Evolutionary conservation across 2,797 vertebrate species (phyloP).

Genomic region (Dallia pectoralis): DNA sequence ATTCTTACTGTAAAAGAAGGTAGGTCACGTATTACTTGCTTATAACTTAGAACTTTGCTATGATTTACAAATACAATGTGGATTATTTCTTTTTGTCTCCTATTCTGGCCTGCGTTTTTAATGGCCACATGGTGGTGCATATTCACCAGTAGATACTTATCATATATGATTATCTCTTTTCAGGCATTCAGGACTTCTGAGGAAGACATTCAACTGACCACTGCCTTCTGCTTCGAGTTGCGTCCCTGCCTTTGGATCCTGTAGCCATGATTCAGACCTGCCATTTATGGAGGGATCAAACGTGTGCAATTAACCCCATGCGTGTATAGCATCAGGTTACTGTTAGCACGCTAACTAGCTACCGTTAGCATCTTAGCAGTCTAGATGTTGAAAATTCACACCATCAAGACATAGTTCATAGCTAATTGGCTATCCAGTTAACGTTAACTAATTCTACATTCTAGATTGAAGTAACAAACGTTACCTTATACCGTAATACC

Average conservation of each 20-base stretch:
- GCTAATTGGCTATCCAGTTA: too few relatives aligned
- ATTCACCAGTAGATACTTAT: background rate
- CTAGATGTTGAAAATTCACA: too few relatives aligned
- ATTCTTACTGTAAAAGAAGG: constrained; percentile 20
- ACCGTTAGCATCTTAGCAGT: background rate
- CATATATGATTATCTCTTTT: background rate
- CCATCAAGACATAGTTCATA: too few relatives aligned
- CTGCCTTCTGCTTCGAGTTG: constrained; percentile 15
- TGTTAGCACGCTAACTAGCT: background rate
- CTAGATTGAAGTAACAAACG: background rate
- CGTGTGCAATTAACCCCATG: background rate
- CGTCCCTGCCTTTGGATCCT: background rate
- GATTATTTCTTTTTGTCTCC: background rate
- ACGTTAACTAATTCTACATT: too few relatives aligned
- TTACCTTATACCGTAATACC: background rate
- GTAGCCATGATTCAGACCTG: constrained; percentile 18
- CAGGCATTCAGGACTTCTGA: background rate
- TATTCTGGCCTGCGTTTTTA: too few relatives aligned
- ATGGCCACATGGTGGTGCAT: too few relatives aligned
- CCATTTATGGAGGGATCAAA: constrained; percentile 1
- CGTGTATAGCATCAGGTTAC: too few relatives aligned
- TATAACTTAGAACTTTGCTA: background rate
- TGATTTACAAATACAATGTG: too few relatives aligned
- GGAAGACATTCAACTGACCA: background rate
- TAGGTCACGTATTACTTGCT: background rate